Evolutionary conservation across 2,113 vertebrate genomes (phyloP).

Genomic region (Sitta europaea): DNA sequence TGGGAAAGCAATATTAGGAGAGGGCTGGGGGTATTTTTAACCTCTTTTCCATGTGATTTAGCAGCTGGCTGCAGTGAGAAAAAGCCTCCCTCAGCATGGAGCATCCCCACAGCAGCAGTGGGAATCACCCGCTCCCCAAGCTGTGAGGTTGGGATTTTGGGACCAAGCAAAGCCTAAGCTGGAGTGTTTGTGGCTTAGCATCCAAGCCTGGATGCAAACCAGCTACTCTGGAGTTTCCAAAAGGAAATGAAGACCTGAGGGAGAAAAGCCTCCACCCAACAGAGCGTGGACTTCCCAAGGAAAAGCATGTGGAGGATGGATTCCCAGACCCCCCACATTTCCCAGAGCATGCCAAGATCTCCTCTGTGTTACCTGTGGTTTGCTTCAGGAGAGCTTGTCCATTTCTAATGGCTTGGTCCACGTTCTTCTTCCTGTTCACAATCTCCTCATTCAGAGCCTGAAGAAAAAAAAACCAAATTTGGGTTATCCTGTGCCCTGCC

Average conservation of each 20-base stretch:
- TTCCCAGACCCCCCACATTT: background rate
- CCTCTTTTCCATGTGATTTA: slow-evolving; percentile 19
- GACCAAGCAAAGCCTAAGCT: background rate
- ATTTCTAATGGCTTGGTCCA: slow-evolving; percentile 97
- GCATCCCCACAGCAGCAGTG: background rate
- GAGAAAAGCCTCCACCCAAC: background rate
- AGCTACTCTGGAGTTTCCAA: background rate
- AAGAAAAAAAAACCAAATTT: slow-evolving; percentile 5
- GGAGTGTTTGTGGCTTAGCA: background rate
- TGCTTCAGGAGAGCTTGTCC: slow-evolving; percentile 96
- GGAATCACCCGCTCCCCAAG: background rate
- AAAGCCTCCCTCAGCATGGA: background rate
- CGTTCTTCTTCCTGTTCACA: slow-evolving; percentile 92
- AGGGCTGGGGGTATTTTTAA: slow-evolving; percentile 58
- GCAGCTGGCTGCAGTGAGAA: slow-evolving; percentile 42
- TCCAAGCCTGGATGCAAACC: background rate
- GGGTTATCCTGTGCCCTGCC: slow-evolving; percentile 5
- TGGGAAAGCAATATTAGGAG: slow-evolving; percentile 43
- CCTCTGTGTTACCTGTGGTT: slow-evolving; percentile 84
- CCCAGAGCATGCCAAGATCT: background rate
- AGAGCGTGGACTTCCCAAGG: background rate
- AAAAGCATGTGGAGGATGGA: fast-evolving
- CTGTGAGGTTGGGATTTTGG: background rate
- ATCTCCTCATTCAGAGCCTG: slow-evolving; percentile 96
- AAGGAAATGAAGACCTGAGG: background rate